A percentile compares a stretch with the other conserved stretches of the same genome.
phyloP scores from a whole-genome alignment of 2,888 invertebrate species.

The Hybos culiciformis region DNA sequence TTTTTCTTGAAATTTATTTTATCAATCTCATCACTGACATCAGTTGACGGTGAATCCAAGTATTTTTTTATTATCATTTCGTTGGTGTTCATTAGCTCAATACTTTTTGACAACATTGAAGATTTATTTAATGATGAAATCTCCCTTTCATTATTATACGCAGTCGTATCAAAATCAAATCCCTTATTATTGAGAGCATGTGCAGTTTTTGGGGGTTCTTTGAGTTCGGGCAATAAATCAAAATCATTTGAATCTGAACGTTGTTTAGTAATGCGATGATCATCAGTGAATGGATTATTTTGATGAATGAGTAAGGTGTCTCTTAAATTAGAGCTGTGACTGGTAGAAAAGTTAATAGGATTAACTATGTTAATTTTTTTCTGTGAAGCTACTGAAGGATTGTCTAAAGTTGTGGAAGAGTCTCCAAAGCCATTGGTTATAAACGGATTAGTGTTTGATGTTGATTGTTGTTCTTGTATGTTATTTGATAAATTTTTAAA shows the following conservation, averaged over 20 bases:
- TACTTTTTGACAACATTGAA: too few relatives aligned
- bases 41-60: conserved; percentile 12
- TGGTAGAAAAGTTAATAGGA: neutral
- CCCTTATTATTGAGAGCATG: too few relatives aligned
- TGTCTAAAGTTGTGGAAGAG: conserved; percentile 3
- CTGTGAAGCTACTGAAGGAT: neutral
- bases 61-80: conserved; percentile 7
- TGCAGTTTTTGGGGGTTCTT: conserved; percentile 11
- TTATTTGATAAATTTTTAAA: too few relatives aligned
- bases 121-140: too few relatives aligned
- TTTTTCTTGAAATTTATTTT: conserved; percentile 11
- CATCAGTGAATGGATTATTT: conserved; percentile 13
- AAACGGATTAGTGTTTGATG: too few relatives aligned
- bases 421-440: too few relatives aligned
- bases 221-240: neutral
- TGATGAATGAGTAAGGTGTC: neutral
- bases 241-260: neutral
- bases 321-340: neutral
- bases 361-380: neutral
- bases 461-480: neutral
- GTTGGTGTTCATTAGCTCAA: too few relatives aligned
- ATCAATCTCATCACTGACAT: conserved; percentile 14
- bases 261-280: conserved; percentile 1
- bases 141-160: too few relatives aligned
- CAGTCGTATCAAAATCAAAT: too few relatives aligned